Evolutionary conservation across 92 coral and sea anemone genomes (phyloP).

Genomic region (Hydrozoanthus gracilis): DNA sequence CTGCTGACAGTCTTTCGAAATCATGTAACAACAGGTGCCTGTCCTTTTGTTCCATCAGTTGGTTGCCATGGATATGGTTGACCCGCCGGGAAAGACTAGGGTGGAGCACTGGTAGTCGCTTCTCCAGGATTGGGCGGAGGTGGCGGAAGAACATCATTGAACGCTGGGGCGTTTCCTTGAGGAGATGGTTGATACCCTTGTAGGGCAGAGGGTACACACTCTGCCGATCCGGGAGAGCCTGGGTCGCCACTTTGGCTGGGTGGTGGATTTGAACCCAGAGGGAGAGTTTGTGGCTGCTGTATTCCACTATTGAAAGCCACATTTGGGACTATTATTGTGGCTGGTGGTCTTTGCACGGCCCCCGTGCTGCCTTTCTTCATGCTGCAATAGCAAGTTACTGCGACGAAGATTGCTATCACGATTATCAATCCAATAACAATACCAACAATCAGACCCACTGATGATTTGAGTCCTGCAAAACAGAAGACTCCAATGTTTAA

Average conservation of each 20-base stretch:
- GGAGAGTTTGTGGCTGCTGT: not conserved
- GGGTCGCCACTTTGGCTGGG: not conserved
- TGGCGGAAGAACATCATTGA: not conserved
- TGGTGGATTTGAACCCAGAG: not conserved
- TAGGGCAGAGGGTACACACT: not conserved
- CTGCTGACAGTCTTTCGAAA: too few relatives aligned
- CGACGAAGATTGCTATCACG: not conserved
- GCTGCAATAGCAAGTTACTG: not conserved
- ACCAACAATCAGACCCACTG: constrained; percentile 17
- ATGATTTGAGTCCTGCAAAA: not conserved
- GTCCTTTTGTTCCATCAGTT: too few relatives aligned
- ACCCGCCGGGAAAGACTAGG: constrained; percentile 4
- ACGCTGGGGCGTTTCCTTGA: not conserved
- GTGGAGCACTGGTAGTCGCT: constrained; percentile 2
- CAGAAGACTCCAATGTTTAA: not conserved
- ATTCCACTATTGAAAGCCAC: not conserved
- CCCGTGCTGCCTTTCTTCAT: not conserved
- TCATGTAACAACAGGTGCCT: too few relatives aligned
- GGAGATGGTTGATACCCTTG: not conserved
- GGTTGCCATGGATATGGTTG: constrained; percentile 27
- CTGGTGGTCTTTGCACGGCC: constrained; percentile 4
- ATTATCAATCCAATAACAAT: not conserved
- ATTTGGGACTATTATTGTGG: not conserved
- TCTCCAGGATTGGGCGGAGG: constrained; percentile 24
- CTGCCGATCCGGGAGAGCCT: not conserved